Base-by-base conservation (phyloP, 2,888 invertebrate species). In the Galerucella calmariensis region DNA sequence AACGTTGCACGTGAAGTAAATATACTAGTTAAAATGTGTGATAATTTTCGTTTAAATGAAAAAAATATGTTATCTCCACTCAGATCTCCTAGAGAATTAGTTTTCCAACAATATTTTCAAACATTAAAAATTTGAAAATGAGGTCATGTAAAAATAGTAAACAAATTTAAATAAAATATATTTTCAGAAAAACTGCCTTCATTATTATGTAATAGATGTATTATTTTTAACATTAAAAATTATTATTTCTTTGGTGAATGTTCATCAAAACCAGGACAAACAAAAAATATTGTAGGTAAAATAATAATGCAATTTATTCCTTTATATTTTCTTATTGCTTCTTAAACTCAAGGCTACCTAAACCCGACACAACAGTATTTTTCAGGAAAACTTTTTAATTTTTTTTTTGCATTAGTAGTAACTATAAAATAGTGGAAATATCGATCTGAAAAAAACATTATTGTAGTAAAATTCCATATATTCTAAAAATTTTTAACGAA, bases 101-200 rank as follows among this genome's bases (percentile, higher is more conserved):
- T 46, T 69, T 69, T 53, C 63, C 59, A 59, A 46, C 3, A 14
- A 51, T 61, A 69, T 69, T 59, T 59, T 59, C 41, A 46, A 69
- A 59, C 41, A 63, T 70, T 63, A 70, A 70, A 70, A 70, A 70
- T 70, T 63, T 53, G 70, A 41, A 41, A 70, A 70, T 70, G 63
- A 62, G 70, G 70, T 63, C 70, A n/a, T n/a, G 20, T 70, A 70
- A 70, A 70, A 70, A 70, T 70, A 70, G 62, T 63, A 63, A 63
- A 70, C 27, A 70, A 70, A 70, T 51, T 53, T 11, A 63, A 63
- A 14, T 56, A 70, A 69, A 69, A 62, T 14, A 27, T 41, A 35
- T 62, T 35, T 62, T n/a, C 35, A 62, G 35, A 35, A 62, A 41
- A 41, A 20, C 24, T 58, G n/a, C 58, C n/a, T 8, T 58, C 24